Evolutionary conservation across 2,888 invertebrate genomes (phyloP).

Genomic region (Gastracanthus pulcherrimus): DNA sequence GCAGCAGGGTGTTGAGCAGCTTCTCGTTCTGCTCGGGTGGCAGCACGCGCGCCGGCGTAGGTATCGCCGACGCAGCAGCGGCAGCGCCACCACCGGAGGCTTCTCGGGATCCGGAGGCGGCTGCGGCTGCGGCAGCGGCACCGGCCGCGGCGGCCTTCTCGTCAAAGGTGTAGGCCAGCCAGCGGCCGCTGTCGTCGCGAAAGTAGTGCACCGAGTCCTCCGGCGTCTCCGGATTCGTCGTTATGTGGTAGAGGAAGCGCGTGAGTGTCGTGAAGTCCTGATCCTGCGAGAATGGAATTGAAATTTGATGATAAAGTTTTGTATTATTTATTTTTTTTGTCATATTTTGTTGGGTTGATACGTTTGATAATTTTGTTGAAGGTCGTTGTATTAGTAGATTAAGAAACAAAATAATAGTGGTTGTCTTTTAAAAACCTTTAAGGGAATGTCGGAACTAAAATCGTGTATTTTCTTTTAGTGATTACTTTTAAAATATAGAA

Average conservation of each 20-base stretch:
- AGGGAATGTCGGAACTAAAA: too few species aligned
- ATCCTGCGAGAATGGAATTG: slow-evolving; percentile 51
- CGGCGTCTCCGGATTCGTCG: slow-evolving; percentile 87
- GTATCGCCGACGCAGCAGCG: slow-evolving; percentile 69
- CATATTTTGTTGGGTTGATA: too few species aligned
- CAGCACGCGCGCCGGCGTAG: slow-evolving; percentile 74
- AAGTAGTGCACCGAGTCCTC: slow-evolving; percentile 92
- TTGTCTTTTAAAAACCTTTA: too few species aligned
- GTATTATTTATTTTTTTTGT: background rate
- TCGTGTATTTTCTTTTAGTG: too few species aligned
- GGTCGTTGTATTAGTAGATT: too few species aligned
- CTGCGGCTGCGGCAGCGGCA: slow-evolving; percentile 65
- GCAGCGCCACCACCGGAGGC: background rate
- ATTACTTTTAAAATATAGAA: too few species aligned
- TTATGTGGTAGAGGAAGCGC: slow-evolving; percentile 81
- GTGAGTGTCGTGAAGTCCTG: slow-evolving; percentile 64
- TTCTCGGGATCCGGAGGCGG: background rate
- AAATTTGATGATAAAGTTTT: background rate
- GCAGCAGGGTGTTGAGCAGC: slow-evolving; percentile 70
- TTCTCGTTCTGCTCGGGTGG: slow-evolving; percentile 69
- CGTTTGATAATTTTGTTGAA: too few species aligned
- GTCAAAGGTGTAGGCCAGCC: slow-evolving; percentile 93
- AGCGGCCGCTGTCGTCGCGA: slow-evolving; percentile 91
- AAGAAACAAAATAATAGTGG: too few species aligned
- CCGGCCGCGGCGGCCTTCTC: slow-evolving; percentile 83